Evolutionary conservation across 2,888 invertebrate genomes (phyloP).

Genomic region (Neoaliturus tenellus): DNA sequence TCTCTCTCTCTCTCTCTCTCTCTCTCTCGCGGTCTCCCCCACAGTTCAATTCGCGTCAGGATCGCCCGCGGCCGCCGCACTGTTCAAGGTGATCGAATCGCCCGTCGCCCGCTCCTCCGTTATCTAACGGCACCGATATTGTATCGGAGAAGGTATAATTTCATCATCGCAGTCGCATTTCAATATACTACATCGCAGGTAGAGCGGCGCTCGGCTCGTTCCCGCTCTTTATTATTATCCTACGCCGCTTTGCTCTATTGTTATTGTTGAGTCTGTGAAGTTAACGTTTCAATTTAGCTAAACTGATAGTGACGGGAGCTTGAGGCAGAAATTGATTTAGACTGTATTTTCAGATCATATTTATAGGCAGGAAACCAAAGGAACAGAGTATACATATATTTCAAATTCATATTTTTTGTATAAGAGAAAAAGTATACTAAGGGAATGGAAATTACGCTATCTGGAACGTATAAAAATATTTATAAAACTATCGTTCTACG

Average conservation of each 20-base stretch:
- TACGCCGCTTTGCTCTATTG: background rate
- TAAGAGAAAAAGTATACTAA: too few relatives aligned
- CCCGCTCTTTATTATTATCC: background rate
- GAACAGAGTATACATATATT: too few relatives aligned
- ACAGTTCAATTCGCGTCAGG: background rate
- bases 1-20: too few relatives aligned
- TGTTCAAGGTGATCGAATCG: background rate
- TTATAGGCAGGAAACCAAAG: too few relatives aligned
- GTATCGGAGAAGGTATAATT: background rate
- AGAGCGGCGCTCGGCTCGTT: background rate
- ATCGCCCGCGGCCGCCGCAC: background rate
- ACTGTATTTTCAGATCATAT: too few relatives aligned
- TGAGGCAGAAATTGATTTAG: too few relatives aligned
- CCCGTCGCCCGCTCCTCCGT: background rate
- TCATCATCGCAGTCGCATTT: background rate
- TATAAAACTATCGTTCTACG: too few relatives aligned
- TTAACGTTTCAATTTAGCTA: too few relatives aligned
- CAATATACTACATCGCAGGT: background rate
- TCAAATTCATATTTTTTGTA: too few relatives aligned
- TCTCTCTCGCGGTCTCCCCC: background rate
- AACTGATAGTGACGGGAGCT: too few relatives aligned
- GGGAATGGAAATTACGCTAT: too few relatives aligned
- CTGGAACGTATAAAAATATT: too few relatives aligned
- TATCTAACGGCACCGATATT: slow-evolving; percentile 14
- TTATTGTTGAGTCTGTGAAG: background rate